Conservation (phyloP, 2,113 vertebrate genomes). For the Cryptomyrus ogoouensis region DNA sequence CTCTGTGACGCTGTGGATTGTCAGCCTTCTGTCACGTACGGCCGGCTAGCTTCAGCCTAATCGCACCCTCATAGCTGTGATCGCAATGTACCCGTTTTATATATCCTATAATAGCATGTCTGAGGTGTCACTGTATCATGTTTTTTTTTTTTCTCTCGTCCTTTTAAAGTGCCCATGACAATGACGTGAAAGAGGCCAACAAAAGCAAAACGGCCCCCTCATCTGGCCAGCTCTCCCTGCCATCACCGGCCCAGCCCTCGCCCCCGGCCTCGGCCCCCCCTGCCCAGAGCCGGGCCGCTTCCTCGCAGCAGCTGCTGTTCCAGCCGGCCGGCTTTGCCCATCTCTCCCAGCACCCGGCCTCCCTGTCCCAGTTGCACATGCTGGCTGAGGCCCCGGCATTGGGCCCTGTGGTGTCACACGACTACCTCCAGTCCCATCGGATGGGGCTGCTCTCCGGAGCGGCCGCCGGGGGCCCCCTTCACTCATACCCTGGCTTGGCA, state of each 20-base stretch:
- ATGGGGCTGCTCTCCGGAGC: slow-evolving; percentile 51
- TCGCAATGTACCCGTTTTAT: background rate
- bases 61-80: background rate
- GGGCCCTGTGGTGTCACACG: slow-evolving; percentile 67
- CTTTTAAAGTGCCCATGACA: slow-evolving; percentile 52
- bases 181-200: slow-evolving; percentile 53
- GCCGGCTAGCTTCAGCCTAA: background rate
- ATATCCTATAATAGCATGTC: background rate
- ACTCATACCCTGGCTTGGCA: slow-evolving; percentile 56
- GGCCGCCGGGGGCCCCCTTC: slow-evolving; percentile 32
- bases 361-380: slow-evolving; percentile 63
- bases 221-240: slow-evolving; percentile 16
- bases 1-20: background rate
- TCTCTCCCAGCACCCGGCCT: slow-evolving; percentile 56
- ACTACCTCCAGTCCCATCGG: slow-evolving; percentile 69
- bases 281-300: slow-evolving; percentile 21
- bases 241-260: slow-evolving; percentile 47
- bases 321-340: slow-evolving; percentile 64
- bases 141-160: slow-evolving; percentile 2
- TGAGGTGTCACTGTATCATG: background rate
- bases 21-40: background rate
- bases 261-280: background rate
- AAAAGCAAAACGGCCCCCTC: slow-evolving; percentile 45
- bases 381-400: slow-evolving; percentile 68
- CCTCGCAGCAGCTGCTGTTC: slow-evolving; percentile 71